phyloP scores from a whole-genome alignment of 2,113 vertebrate species.

The Barnardius zonarius region DNA sequence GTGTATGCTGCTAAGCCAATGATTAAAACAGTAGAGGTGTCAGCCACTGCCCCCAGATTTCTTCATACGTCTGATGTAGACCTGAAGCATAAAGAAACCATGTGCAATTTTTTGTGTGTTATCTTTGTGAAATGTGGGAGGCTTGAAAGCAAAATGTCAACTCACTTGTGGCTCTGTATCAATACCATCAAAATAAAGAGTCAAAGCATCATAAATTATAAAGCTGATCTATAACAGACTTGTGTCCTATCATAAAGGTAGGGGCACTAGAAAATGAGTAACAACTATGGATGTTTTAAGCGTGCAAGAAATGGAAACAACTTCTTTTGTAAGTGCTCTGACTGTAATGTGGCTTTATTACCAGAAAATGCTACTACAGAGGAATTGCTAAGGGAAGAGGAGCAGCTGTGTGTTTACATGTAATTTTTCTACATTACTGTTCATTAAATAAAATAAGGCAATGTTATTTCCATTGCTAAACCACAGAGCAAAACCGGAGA shows the following conservation, averaged over 20 bases:
- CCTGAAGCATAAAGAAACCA: not conserved
- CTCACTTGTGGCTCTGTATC: not conserved
- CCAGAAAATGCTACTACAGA: not conserved
- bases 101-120: not conserved
- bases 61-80: not conserved
- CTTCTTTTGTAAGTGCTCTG: not conserved
- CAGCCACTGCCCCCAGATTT: not conserved
- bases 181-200: not conserved
- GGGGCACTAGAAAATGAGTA: not conserved
- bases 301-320: not conserved
- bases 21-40: not conserved
- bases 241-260: not conserved
- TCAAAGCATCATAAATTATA: not conserved
- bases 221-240: not conserved
- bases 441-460: constrained; percentile 25
- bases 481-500: not conserved
- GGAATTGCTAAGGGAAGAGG: not conserved
- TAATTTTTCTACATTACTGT: constrained; percentile 13
- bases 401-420: not conserved
- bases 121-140: not conserved
- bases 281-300: not conserved
- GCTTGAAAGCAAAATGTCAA: not conserved
- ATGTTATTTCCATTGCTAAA: not conserved
- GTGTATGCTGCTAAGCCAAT: not conserved
- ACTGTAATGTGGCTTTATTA: constrained; percentile 19